These are phyloP conservation scores for Artemia sinica DNA, from an alignment of 2,888 invertebrate species.

Conservation along the genomic window DNA sequence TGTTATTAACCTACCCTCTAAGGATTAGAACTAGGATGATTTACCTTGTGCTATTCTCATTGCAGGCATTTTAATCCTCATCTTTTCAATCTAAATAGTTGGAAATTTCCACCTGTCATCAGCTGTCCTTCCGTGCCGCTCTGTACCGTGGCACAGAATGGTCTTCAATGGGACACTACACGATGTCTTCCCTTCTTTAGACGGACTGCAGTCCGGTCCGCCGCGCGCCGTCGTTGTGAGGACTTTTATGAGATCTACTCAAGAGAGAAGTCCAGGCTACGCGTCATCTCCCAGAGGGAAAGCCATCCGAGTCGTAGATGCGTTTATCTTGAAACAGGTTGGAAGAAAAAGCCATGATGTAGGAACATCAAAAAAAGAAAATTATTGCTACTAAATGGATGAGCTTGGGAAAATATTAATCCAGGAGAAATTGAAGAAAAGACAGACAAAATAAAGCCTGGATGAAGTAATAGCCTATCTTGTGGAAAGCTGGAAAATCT, in stretches of 20 bases:
- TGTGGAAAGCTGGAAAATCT: too few species aligned
- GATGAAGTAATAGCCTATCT: too few species aligned
- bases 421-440: too few species aligned
- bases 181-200: constrained; percentile 9
- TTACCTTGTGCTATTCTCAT: constrained; percentile 11
- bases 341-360: too few species aligned
- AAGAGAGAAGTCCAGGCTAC: constrained; percentile 2
- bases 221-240: constrained; percentile 12
- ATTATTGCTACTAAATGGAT: too few species aligned
- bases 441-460: too few species aligned
- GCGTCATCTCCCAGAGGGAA: constrained; percentile 6
- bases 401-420: too few species aligned
- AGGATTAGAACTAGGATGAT: too few species aligned
- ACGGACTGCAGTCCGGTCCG: background rate
- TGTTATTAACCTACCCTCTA: too few species aligned
- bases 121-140: background rate
- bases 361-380: too few species aligned
- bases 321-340: too few species aligned
- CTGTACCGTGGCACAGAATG: constrained; percentile 4
- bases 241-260: background rate
- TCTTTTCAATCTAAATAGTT: background rate
- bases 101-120: constrained; percentile 8
- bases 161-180: constrained; percentile 14
- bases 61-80: constrained; percentile 13
- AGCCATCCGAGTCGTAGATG: too few species aligned